Percentiles rank a stretch among this genome's conserved stretches.
These are phyloP conservation scores for Caenorhabditis japonica DNA, from an alignment of 2,888 invertebrate species.

Conservation along the genomic window DNA sequence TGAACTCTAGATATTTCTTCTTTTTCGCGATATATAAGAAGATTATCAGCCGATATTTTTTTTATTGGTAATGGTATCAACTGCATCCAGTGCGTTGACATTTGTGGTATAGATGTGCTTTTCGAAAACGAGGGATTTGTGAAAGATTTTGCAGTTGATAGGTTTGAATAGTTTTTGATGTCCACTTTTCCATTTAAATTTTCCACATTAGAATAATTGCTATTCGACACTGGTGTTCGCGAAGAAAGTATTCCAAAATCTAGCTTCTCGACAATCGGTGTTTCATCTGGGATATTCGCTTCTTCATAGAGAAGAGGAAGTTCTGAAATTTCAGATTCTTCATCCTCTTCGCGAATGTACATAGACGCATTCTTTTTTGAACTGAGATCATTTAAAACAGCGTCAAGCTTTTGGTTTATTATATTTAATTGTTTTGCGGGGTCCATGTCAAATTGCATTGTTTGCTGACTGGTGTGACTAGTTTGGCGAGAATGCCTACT, in stretches of 20 bases:
- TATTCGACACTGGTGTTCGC: conserved; percentile 18
- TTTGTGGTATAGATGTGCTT: background rate
- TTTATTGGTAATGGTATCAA: conserved; percentile 21
- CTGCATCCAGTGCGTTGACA: conserved; percentile 39
- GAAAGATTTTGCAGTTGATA: conserved; percentile 37
- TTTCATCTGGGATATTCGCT: conserved; percentile 10
- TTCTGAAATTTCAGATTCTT: conserved; percentile 37
- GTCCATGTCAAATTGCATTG: background rate
- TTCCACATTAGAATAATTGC: background rate
- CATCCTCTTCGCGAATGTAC: conserved; percentile 49
- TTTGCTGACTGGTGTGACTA: background rate
- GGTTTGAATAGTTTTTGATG: background rate
- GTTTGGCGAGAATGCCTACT: conserved; percentile 3
- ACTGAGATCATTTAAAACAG: conserved; percentile 19
- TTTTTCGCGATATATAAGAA: conserved; percentile 6
- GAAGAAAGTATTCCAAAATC: conserved; percentile 29
- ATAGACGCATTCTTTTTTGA: conserved; percentile 15
- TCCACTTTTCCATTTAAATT: too few species aligned
- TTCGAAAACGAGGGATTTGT: conserved; percentile 26
- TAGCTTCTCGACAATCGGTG: conserved; percentile 38
- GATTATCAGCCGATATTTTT: conserved; percentile 15
- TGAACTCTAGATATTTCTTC: too few species aligned
- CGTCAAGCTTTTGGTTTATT: conserved; percentile 33
- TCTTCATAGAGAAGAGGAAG: conserved; percentile 32
- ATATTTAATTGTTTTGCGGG: conserved; percentile 17